phyloP scores from a whole-genome alignment of 2,113 vertebrate genomes.

The Phyllopteryx taeniolatus region DNA sequence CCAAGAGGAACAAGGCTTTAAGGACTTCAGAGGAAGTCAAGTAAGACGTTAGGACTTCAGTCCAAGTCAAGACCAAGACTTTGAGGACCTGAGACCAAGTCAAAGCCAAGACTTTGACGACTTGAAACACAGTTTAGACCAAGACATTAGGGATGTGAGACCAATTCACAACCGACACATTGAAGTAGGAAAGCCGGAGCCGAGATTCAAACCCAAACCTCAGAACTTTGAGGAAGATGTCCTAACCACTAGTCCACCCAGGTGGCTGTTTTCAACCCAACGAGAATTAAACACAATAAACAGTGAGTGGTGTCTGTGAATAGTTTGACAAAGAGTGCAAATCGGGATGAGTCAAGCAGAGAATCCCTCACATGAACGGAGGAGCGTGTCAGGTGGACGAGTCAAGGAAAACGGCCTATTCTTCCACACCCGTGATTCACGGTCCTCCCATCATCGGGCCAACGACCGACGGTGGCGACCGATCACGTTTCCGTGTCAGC shows the following conservation, averaged over 20 bases:
- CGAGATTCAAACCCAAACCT: no score
- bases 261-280: no score
- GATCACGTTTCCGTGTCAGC: slow-evolving; percentile 17
- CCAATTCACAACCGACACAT: background rate
- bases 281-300: background rate
- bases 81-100: no score
- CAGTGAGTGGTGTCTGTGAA: background rate
- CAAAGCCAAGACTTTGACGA: background rate
- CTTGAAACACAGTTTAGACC: background rate
- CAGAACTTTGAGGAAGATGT: no score
- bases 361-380: background rate
- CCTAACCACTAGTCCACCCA: no score
- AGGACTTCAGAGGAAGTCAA: no score
- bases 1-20: no score
- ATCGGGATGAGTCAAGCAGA: background rate
- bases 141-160: background rate
- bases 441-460: slow-evolving; percentile 11
- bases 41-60: no score
- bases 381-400: background rate
- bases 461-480: slow-evolving; percentile 11
- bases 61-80: no score
- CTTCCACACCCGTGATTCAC: slow-evolving; percentile 33
- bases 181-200: background rate
- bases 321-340: background rate
- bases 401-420: slow-evolving; percentile 16